A percentile compares a stretch with the other conserved stretches of the same genome.
Conservation (phyloP, 2,888 invertebrate genomes). For the Cheilosia vulpina region DNA sequence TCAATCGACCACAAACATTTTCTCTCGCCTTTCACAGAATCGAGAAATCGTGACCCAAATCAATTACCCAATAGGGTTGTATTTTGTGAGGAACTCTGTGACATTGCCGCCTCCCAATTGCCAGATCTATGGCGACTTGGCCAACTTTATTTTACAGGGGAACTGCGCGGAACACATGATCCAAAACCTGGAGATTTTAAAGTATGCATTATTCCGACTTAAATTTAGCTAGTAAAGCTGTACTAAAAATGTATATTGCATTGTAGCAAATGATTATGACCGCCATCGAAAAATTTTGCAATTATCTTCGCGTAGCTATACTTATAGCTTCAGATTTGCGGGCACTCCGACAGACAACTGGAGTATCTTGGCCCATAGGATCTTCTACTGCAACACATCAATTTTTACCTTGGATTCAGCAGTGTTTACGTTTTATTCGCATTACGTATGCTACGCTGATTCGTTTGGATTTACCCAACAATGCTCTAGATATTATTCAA, state of each 20-base stretch:
- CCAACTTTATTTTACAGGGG: constrained; percentile 95
- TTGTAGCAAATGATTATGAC: constrained; percentile 90
- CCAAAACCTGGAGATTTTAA: constrained; percentile 91
- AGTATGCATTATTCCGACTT: constrained; percentile 82
- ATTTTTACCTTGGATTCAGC: constrained; percentile 89
- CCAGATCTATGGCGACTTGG: constrained; percentile 98
- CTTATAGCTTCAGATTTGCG: constrained; percentile 87
- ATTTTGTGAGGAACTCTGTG: constrained; percentile 92
- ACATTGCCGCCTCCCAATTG: constrained; percentile 89
- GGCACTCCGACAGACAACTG: constrained; percentile 80
- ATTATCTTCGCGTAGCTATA: constrained; percentile 89
- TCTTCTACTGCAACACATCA: constrained; percentile 85
- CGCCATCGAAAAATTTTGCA: constrained; percentile 90
- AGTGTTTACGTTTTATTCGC: constrained; percentile 91
- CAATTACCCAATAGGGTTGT: constrained; percentile 87
- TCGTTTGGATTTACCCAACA: constrained; percentile 93
- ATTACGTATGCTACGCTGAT: constrained; percentile 92
- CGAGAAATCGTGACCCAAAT: constrained; percentile 80
- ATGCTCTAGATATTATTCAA: constrained; percentile 93
- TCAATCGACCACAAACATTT: not conserved
- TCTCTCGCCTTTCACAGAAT: constrained; percentile 75
- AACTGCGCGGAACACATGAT: constrained; percentile 90
- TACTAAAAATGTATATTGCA: constrained; percentile 39
- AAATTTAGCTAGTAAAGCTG: not conserved
- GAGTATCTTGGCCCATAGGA: constrained; percentile 84